Conservation (phyloP, 2,888 invertebrate species). For the Norana najaformis region DNA sequence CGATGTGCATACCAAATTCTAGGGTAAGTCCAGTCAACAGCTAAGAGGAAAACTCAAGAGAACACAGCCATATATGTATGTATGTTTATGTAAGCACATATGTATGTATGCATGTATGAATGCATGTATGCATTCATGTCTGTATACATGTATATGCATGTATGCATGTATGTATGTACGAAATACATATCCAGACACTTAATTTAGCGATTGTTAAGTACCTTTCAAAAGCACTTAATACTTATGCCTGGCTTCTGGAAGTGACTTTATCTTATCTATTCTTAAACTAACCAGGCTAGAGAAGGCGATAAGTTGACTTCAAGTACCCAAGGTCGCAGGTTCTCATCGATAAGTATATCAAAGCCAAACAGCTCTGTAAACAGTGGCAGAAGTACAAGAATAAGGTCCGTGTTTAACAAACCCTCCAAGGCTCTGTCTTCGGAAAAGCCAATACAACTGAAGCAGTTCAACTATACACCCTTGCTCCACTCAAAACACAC, state of each 20-base stretch:
- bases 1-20: too few species aligned
- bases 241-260: not conserved
- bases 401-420: not conserved
- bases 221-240: not conserved
- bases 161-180: not conserved
- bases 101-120: too few species aligned
- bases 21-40: too few species aligned
- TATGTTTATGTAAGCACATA: too few species aligned
- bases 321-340: conserved; percentile 89
- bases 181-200: not conserved
- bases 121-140: too few species aligned
- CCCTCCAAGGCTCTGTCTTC: too few species aligned
- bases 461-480: not conserved
- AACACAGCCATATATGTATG: too few species aligned
- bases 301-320: conserved; percentile 90
- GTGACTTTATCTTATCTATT: not conserved
- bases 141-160: too few species aligned
- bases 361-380: conserved; percentile 83
- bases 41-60: too few species aligned
- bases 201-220: not conserved
- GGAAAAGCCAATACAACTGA: not conserved
- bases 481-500: not conserved
- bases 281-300: conserved; percentile 56
- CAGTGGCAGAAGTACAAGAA: not conserved
- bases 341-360: conserved; percentile 88